Conservation (phyloP, 2,888 invertebrate species). For the Melinaea marsaeus region DNA sequence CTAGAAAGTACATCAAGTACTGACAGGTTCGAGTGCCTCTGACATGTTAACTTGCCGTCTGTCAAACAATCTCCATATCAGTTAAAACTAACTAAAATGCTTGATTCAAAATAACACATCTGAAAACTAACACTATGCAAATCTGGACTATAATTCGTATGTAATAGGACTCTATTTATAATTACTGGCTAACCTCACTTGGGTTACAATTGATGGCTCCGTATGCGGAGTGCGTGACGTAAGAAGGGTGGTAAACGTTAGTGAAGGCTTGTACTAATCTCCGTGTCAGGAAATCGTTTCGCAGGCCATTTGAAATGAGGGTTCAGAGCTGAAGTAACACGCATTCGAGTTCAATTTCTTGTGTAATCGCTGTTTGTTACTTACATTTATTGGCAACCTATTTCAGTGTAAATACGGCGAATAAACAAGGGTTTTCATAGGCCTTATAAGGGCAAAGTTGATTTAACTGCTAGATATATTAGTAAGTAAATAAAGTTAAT, state of each 20-base stretch:
- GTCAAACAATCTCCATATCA: constrained; percentile 69
- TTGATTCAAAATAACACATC: constrained; percentile 13
- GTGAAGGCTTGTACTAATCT: constrained; percentile 78
- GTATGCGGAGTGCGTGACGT: constrained; percentile 72
- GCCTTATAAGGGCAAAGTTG: constrained; percentile 1
- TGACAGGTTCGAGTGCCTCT: constrained; percentile 57
- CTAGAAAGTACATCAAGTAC: constrained; percentile 62
- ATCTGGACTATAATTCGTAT: constrained; percentile 47
- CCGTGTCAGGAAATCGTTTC: constrained; percentile 78
- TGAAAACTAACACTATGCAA: constrained; percentile 30
- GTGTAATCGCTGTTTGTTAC: constrained; percentile 64
- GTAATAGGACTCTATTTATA: constrained; percentile 28
- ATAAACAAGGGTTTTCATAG: neutral
- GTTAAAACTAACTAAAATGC: constrained; percentile 39
- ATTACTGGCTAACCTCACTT: constrained; percentile 45
- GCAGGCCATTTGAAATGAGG: constrained; percentile 76
- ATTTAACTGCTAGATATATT: neutral
- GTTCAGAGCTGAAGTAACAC: constrained; percentile 65
- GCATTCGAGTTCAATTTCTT: constrained; percentile 70
- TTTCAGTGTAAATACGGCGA: constrained; percentile 29
- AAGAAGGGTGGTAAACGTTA: constrained; percentile 72
- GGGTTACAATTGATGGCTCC: constrained; percentile 52
- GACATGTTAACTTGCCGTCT: constrained; percentile 77
- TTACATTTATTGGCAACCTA: constrained; percentile 52
- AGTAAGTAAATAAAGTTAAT: too few species aligned